Conservation (phyloP, 2,113 vertebrate genomes). For the Grallaria varia region DNA sequence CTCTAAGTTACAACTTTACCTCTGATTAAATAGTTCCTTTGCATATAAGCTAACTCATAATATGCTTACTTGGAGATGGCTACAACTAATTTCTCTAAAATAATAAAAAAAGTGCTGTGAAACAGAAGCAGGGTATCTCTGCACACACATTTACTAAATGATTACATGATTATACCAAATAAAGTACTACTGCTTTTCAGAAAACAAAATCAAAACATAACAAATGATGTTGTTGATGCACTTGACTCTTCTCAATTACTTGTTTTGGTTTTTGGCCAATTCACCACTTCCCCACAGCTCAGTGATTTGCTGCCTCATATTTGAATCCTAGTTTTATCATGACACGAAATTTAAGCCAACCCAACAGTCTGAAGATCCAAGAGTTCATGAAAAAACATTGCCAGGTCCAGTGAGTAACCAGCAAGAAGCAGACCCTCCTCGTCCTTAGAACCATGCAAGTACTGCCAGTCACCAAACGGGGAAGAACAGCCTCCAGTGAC, state of each 20-base stretch:
- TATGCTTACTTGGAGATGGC: not conserved
- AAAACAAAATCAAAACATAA: not conserved
- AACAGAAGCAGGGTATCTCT: not conserved
- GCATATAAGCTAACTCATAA: not conserved
- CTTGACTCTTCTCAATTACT: not conserved
- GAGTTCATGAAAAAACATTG: not conserved
- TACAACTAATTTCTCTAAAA: not conserved
- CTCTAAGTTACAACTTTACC: not conserved
- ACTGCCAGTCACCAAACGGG: not conserved
- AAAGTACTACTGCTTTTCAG: not conserved
- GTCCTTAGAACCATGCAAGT: not conserved
- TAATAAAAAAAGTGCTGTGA: not conserved
- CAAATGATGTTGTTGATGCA: too few relatives aligned
- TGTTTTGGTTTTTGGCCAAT: not conserved
- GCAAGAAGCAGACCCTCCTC: not conserved
- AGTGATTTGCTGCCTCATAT: not conserved
- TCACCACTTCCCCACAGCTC: not conserved
- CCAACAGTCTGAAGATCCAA: not conserved
- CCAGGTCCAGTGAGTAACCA: not conserved
- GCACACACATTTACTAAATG: not conserved
- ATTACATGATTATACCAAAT: not conserved
- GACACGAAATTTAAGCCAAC: not conserved
- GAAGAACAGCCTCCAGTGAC: not conserved
- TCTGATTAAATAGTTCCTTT: constrained; percentile 13
- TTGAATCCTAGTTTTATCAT: not conserved